Conservation (phyloP, 2,888 invertebrate species). For the Hemistola chrysoprasaria region DNA sequence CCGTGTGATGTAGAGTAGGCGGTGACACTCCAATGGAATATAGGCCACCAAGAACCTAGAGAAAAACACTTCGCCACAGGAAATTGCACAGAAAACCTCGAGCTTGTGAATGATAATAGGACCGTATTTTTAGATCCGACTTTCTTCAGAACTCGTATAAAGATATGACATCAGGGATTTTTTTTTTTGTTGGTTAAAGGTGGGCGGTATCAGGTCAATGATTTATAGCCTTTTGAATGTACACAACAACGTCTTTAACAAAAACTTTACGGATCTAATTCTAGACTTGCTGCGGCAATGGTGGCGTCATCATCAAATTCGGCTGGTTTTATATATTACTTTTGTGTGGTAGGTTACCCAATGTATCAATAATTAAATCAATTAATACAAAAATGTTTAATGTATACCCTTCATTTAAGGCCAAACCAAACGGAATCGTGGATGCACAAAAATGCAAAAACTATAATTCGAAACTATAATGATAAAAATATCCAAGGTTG, state of each 20-base stretch:
- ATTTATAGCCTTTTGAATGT: slow-evolving; percentile 13
- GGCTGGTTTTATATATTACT: no score
- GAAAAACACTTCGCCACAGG: slow-evolving; percentile 48
- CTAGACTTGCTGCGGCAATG: slow-evolving; percentile 38
- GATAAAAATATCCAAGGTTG: no score
- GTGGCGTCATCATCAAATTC: slow-evolving; percentile 51
- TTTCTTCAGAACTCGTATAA: slow-evolving; percentile 2
- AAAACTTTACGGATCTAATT: slow-evolving; percentile 40
- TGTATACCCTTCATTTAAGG: no score
- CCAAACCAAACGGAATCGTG: no score
- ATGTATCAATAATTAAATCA: no score
- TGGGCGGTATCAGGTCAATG: slow-evolving; percentile 11
- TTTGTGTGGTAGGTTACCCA: no score
- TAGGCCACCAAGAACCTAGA: slow-evolving; percentile 54
- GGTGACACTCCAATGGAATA: slow-evolving; percentile 58
- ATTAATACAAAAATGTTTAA: no score
- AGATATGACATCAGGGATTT: slow-evolving; percentile 11
- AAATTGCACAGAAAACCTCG: slow-evolving; percentile 52
- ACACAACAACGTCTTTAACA: slow-evolving; percentile 14
- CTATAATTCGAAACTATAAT: no score
- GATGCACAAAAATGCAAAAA: no score
- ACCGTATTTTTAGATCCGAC: slow-evolving; percentile 14
- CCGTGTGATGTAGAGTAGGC: slow-evolving; percentile 33
- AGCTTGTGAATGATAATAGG: slow-evolving; percentile 28
- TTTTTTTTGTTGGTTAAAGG: neutral